Evolutionary conservation across 2,888 invertebrate genomes (phyloP).

Genomic region (Agonopterix subpropinquella): DNA sequence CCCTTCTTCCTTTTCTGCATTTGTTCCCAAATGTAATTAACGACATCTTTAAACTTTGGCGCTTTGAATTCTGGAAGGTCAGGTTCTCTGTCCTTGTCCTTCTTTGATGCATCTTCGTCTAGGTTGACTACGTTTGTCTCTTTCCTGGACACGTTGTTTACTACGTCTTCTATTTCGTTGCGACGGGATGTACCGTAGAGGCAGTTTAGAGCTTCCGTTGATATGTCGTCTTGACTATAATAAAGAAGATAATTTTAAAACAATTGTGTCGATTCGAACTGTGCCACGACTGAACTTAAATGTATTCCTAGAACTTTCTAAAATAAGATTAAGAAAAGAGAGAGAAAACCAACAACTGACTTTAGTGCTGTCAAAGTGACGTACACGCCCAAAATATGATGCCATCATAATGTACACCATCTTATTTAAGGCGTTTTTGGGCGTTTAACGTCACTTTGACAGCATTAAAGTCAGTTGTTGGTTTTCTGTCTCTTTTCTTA

Average conservation of each 20-base stretch:
- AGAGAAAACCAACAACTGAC: too few species aligned
- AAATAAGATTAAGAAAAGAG: too few species aligned
- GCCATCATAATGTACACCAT: too few species aligned
- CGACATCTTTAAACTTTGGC: constrained; percentile 84
- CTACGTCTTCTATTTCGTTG: constrained; percentile 64
- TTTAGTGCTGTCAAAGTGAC: too few species aligned
- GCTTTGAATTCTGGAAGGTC: constrained; percentile 58
- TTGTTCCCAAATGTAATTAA: constrained; percentile 82
- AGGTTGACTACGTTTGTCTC: constrained; percentile 42
- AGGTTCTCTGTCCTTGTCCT: constrained; percentile 43
- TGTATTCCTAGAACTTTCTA: too few species aligned
- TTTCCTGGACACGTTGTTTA: constrained; percentile 60
- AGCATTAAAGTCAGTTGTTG: too few species aligned
- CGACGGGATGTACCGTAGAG: constrained; percentile 81
- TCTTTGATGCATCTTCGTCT: constrained; percentile 57
- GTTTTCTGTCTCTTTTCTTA: too few species aligned
- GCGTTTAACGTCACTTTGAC: too few species aligned
- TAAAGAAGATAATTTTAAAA: neutral
- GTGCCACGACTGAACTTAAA: too few species aligned
- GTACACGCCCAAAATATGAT: too few species aligned
- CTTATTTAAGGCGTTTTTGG: too few species aligned
- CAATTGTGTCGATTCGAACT: too few species aligned
- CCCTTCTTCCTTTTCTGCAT: constrained; percentile 77
- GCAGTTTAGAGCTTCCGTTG: constrained; percentile 82
- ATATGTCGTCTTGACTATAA: constrained; percentile 83